Conservation (phyloP, 2,113 vertebrate genomes). For the Craseonycteris thonglongyai region DNA sequence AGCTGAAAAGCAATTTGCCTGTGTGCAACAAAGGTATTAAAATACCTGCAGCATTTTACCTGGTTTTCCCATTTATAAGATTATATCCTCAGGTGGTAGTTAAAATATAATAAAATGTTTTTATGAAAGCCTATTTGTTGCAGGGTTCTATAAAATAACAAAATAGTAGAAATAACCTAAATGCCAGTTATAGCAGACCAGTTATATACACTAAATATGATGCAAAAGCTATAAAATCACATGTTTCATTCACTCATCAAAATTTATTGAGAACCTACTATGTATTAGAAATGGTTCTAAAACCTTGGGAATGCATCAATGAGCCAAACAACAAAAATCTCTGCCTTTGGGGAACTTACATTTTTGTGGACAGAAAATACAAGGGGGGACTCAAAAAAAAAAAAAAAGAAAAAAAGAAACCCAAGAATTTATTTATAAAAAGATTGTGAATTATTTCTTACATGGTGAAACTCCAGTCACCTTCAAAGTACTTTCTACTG, state of each 20-base stretch:
- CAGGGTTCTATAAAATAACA: neutral
- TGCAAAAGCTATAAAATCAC: neutral
- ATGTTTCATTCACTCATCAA: neutral
- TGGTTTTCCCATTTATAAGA: constrained; percentile 4
- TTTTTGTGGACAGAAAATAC: neutral
- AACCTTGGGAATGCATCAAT: neutral
- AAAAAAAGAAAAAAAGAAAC: too few relatives aligned
- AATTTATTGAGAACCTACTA: neutral
- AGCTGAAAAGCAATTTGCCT: neutral
- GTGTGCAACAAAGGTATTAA: neutral
- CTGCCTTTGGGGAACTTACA: neutral
- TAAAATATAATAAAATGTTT: neutral
- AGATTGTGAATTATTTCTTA: too few relatives aligned
- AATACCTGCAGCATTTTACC: neutral
- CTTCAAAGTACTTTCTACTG: too few relatives aligned
- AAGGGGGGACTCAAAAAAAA: neutral
- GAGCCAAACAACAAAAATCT: neutral
- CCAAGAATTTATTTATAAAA: too few relatives aligned
- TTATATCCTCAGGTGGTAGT: constrained; percentile 18
- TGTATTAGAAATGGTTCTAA: neutral
- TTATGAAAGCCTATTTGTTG: neutral
- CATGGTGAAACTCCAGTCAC: too few relatives aligned
- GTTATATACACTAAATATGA: neutral
- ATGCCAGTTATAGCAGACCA: neutral
- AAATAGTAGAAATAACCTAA: constrained; percentile 3